phyloP scores from a whole-genome alignment of 2,113 vertebrate genomes.

The human (Homo sapiens) region GRCh38 chr12:66382001-66382500 shows the following conservation, averaged over 20 bases:
- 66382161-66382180: no score
- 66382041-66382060: not conserved
- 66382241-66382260: no score
- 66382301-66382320: no score
- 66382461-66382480: not conserved
- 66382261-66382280: no score
- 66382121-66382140: not conserved
- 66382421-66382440: not conserved
- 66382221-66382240: no score
- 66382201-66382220: no score
- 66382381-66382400: not conserved
- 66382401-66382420: not conserved
- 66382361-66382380: not conserved
- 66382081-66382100: not conserved
- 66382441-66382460: not conserved
- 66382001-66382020: not conserved
- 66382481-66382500: not conserved
- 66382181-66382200: no score
- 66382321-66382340: not conserved
- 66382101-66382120: not conserved
- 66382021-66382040: not conserved
- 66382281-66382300: no score
- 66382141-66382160: no score
- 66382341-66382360: not conserved
- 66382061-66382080: not conserved